Evolutionary conservation across 2,797 vertebrate genomes (phyloP), one percentile per base, ranked within the genome.

Genomic region (Bovichtus variegatus): DNA sequence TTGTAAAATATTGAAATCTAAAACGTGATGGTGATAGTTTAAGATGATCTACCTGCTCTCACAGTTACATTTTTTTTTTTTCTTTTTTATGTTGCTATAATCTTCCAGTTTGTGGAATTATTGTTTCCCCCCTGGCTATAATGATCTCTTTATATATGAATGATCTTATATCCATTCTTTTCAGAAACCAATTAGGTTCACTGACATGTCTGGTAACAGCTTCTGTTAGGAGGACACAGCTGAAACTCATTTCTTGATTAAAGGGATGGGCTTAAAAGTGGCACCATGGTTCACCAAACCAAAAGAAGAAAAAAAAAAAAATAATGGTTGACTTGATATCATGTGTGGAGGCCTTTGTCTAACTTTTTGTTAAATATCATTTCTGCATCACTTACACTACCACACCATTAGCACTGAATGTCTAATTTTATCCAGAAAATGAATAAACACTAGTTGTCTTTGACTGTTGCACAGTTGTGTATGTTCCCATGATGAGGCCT

Each of bases 181-280:
- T 43, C 3, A 73, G 31, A 68, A 66, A 72, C 21, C 11, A 18
- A 38, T 16, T 34, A 34, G 13, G 12, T 6, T 54, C 19, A 27
- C 21, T 59, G 59, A 19, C 38, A 38, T 41, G 41, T 36, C 41
- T 31, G 29, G 13, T 49, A 15, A 41, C 34, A 27, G 47, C 25
- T 10, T 49, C 41, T 50, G 27, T 25, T n/a, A 1, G n/a, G 12
- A 65, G 38, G 34, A 47, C 55, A 49, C 81, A 86, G 74, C 88
- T 89, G 85, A 64, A 69, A 27, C 68, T 27, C 8, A 4, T 82
- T 74, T 70, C 15, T 19, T 81, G 34, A 89, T 85, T 87, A 44
- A 44, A 27, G 53, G 77, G 64, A 29, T 12, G 54, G 53, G 16
- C 47, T 85, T 81, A 73, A 71, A 88, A 69, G 38, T 72, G 70